Base-by-base conservation (phyloP, 1,140 invertebrate genomes). In the Thaumatotibia leucotreta region DNA sequence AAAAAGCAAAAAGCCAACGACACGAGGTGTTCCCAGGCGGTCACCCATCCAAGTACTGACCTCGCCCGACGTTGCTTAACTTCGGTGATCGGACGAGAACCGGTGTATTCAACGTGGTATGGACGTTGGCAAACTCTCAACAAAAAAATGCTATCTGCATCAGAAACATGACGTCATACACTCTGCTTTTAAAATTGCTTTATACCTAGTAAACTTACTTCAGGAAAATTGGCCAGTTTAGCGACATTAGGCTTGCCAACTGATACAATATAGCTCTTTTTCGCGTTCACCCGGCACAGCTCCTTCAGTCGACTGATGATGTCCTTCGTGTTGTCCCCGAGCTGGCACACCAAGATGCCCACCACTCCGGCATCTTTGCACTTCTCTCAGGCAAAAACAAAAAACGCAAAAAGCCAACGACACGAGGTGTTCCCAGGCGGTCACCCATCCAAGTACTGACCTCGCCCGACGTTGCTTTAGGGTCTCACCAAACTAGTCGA, bases 201-300 rank as follows among this genome's bases (percentile, higher is more conserved):
- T 29, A 65, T 3, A 31, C 11, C 6, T 54, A 17, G 2, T 20
- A 8, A 10, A 64, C 66, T 84, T 87, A 96, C 95, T 92, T 98
- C 97, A 63, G 95, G 93, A 89, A 98, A 97, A 91, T 99, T 99
- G 0, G 97, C 97, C 64, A 99, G 88, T 90, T 99, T 99, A 0
- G 96, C 94, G 45, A 96, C 94, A 93, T 97, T 99, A 14, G 97
- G 95, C 90, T 98, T 98, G 1, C 98, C 98, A 63, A 99, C 95
- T 29, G 96, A 96, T 50, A 99, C 94, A n/a, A 97, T 95, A 77
- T 99, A 98, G 63, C 94, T 94, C 79, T 97, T 97, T 81, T 98
- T 98, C 0, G 95, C 95, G 35, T 94, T 94, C 35, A 91, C 83
- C 77, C 94, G 95, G 0, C 97, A 93, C 29, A 97, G 89, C 35